Conservation (phyloP, 2,113 vertebrate species). For the Oenanthe melanoleuca region DNA sequence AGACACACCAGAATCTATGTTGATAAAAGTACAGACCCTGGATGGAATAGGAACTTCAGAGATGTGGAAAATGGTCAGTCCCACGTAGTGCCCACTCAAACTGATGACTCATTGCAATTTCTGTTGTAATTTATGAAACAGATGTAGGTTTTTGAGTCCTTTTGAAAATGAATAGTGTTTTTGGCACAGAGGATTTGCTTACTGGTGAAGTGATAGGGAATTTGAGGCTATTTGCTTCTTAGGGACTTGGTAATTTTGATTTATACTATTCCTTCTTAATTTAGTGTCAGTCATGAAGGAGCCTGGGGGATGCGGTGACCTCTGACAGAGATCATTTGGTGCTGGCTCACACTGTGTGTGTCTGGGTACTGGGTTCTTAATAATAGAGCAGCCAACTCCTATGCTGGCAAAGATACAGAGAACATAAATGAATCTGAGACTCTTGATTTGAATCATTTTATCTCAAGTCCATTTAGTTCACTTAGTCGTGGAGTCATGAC, state of each 20-base stretch:
- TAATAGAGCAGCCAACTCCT: background rate
- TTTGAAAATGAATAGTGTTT: background rate
- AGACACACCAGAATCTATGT: background rate
- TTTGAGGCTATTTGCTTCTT: background rate
- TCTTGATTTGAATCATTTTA: background rate
- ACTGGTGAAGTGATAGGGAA: background rate
- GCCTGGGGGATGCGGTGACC: background rate
- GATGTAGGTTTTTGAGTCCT: background rate
- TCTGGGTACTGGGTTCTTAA: background rate
- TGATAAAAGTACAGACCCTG: background rate
- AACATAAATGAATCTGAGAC: background rate
- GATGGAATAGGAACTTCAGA: background rate
- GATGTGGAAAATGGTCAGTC: background rate
- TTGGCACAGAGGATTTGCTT: background rate
- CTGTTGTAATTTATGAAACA: background rate
- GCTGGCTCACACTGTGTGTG: background rate
- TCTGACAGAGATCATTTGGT: background rate
- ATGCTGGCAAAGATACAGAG: background rate
- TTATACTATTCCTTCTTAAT: background rate
- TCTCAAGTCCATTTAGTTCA: background rate
- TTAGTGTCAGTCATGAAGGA: background rate
- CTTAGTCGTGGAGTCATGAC: background rate
- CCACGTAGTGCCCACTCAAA: background rate
- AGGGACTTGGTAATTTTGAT: background rate
- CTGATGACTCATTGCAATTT: background rate